phyloP scores from a whole-genome alignment of 23 tunicate species.

The Diplosoma virens region DNA sequence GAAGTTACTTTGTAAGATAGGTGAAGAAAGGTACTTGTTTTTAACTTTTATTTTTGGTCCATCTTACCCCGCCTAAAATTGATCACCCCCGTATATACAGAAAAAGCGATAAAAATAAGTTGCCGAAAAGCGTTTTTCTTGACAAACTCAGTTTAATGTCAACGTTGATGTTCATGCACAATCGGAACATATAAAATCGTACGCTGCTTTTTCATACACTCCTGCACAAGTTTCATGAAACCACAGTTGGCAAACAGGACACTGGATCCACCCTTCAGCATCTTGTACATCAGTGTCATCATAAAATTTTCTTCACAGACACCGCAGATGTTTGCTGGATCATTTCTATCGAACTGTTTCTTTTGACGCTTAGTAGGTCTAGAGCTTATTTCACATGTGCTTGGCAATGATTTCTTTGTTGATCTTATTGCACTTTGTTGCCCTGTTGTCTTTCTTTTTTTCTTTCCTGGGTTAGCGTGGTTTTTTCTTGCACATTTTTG shows the following conservation, averaged over 20 bases:
- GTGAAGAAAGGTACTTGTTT: not conserved
- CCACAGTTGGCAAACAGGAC: not conserved
- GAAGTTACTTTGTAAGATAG: not conserved
- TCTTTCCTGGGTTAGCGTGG: not conserved
- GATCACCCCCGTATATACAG: not conserved
- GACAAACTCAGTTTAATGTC: not conserved
- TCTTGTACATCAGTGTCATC: slow-evolving; percentile 7
- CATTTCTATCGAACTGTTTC: not conserved
- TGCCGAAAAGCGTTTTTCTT: not conserved
- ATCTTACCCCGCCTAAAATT: slow-evolving; percentile 5
- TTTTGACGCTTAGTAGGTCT: slow-evolving; percentile 4
- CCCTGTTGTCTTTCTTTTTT: slow-evolving; percentile 18
- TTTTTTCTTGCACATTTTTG: not conserved
- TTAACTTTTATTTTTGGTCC: not conserved
- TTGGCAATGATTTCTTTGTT: too few species aligned
- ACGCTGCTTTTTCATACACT: not conserved
- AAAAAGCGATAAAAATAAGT: not conserved
- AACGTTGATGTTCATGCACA: not conserved
- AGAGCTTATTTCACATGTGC: too few species aligned
- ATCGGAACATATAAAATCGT: not conserved
- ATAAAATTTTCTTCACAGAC: slow-evolving; percentile 4
- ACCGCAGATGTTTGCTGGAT: slow-evolving; percentile 23
- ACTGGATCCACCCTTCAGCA: slow-evolving; percentile 13
- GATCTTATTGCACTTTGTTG: slow-evolving; percentile 16
- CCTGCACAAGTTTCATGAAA: slow-evolving; percentile 10